phyloP scores from a whole-genome alignment of 2,888 invertebrate genomes.

The Oconnorella tubifera region DNA sequence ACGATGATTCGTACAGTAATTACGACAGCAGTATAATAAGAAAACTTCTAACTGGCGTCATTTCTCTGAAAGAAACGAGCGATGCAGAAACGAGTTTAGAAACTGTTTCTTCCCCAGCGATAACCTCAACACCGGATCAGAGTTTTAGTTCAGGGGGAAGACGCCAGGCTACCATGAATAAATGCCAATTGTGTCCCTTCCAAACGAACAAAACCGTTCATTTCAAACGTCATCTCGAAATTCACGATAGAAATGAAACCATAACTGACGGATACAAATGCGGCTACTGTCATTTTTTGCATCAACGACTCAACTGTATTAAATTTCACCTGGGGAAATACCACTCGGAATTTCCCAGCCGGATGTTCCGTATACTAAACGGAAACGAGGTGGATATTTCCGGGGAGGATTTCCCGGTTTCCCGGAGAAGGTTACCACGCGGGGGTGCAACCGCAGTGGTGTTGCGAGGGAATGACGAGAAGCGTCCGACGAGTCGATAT shows the following conservation, averaged over 20 bases:
- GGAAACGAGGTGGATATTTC: conserved; percentile 12
- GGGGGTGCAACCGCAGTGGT: not conserved
- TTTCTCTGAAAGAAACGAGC: not conserved
- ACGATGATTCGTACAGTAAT: no score
- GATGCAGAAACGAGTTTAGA: not conserved
- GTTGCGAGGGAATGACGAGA: conserved; percentile 5
- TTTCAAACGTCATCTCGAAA: conserved; percentile 22
- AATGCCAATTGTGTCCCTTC: conserved; percentile 23
- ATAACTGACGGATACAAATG: conserved; percentile 26
- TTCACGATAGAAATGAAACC: conserved; percentile 22
- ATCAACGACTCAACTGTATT: conserved; percentile 21
- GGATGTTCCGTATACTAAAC: conserved; percentile 22
- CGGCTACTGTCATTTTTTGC: conserved; percentile 25
- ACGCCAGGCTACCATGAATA: conserved; percentile 6
- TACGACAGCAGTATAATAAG: conserved; percentile 3
- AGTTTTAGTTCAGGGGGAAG: not conserved
- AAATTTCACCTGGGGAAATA: conserved; percentile 27
- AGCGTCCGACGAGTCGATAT: conserved; percentile 10
- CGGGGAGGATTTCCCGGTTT: conserved; percentile 7
- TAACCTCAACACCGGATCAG: no score
- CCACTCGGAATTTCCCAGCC: conserved; percentile 16
- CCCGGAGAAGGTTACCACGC: no score
- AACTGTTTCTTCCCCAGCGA: not conserved
- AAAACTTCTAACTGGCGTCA: not conserved
- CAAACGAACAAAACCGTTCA: conserved; percentile 19